phyloP scores from a whole-genome alignment of 2,113 vertebrate genomes.

The Chaetorhynchus papuensis region DNA sequence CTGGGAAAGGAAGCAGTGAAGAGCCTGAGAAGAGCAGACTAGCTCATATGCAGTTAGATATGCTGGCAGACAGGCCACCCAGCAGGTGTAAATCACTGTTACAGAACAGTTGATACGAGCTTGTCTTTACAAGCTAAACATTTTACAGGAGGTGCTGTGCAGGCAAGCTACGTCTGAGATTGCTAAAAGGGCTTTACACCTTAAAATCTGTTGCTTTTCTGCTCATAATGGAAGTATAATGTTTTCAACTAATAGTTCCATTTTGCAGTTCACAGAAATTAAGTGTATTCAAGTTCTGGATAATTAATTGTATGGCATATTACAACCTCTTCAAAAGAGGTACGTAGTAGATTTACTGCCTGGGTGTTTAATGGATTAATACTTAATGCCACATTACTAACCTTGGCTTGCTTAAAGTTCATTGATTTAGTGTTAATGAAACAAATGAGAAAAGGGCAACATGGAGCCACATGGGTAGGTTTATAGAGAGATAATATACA shows the following conservation, averaged over 20 bases:
- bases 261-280: slow-evolving; percentile 7
- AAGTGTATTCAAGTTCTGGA: not conserved
- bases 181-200: not conserved
- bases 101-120: not conserved
- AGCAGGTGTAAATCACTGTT: not conserved
- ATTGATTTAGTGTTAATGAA: slow-evolving; percentile 23
- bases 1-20: not conserved
- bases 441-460: not conserved
- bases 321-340: slow-evolving; percentile 1
- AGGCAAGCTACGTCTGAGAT: not conserved
- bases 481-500: not conserved
- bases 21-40: not conserved
- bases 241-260: not conserved
- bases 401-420: not conserved
- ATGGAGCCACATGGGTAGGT: not conserved
- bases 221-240: not conserved
- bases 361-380: slow-evolving; percentile 17
- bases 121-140: not conserved
- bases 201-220: not conserved
- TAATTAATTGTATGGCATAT: slow-evolving; percentile 11
- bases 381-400: slow-evolving; percentile 15
- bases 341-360: not conserved
- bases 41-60: not conserved
- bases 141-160: not conserved
- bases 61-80: not conserved